Evolutionary conservation across 2,888 invertebrate genomes (phyloP).

Genomic region (Drosophila kuntzei): DNA sequence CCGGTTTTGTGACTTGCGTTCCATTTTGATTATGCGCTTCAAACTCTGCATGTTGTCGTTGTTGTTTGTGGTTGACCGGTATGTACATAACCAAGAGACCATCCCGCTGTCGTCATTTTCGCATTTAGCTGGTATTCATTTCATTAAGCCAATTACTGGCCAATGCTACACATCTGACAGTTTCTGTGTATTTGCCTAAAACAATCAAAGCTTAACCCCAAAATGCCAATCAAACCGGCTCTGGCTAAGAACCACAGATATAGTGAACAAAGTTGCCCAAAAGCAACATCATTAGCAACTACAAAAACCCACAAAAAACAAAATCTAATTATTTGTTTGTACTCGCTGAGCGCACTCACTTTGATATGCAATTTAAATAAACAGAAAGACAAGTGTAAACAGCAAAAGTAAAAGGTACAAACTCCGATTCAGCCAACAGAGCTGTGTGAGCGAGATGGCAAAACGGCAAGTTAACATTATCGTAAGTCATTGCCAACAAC

Average conservation of each 20-base stretch:
- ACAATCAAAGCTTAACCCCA: slow-evolving; percentile 52
- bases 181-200: slow-evolving; percentile 10
- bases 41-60: slow-evolving; percentile 23
- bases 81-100: slow-evolving; percentile 11
- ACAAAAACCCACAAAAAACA: slow-evolving; percentile 3
- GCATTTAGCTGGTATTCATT: slow-evolving; percentile 16
- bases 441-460: slow-evolving; percentile 29
- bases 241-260: not conserved
- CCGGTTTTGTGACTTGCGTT: slow-evolving; percentile 56
- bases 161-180: not conserved
- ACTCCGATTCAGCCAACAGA: slow-evolving; percentile 5
- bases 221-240: slow-evolving; percentile 45
- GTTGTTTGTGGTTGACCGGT: slow-evolving; percentile 48
- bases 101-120: slow-evolving; percentile 28
- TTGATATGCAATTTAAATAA: slow-evolving; percentile 35
- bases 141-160: slow-evolving; percentile 44
- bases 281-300: slow-evolving; percentile 18
- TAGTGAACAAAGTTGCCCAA: slow-evolving; percentile 23
- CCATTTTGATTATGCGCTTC: slow-evolving; percentile 40
- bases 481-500: slow-evolving; percentile 25
- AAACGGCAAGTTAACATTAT: slow-evolving; percentile 16
- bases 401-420: slow-evolving; percentile 31
- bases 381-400: slow-evolving; percentile 43
- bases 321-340: slow-evolving; percentile 35
- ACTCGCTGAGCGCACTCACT: slow-evolving; percentile 10